Percentiles rank a stretch among this genome's conserved stretches.
Evolutionary conservation across 37 sponge, comb jelly and placozoan genomes (phyloP).

Genomic region (Mnemiopsis leidyi): DNA sequence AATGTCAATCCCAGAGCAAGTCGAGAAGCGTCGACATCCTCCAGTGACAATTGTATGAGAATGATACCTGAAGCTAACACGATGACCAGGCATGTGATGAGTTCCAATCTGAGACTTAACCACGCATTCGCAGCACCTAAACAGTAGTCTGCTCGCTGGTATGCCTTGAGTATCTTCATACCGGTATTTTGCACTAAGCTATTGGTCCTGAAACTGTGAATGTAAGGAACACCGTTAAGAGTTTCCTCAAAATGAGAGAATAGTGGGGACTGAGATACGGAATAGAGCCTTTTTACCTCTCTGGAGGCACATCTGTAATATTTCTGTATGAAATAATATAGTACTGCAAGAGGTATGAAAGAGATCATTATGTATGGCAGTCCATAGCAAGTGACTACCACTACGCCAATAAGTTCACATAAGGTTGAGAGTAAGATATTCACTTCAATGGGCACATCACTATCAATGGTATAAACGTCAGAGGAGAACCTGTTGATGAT

Average conservation of each 20-base stretch:
- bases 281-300: conserved; percentile 89
- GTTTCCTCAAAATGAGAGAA: conserved; percentile 98
- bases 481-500: background rate
- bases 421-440: conserved; percentile 92
- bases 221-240: conserved; percentile 72
- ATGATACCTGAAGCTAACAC: background rate
- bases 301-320: conserved; percentile 88
- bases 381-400: conserved; percentile 86
- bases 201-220: conserved; percentile 15
- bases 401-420: conserved; percentile 82
- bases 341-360: conserved; percentile 77
- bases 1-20: conserved; percentile 93
- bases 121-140: background rate
- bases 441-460: conserved; percentile 87
- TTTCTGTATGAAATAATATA: conserved; percentile 88
- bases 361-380: conserved; percentile 84
- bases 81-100: background rate
- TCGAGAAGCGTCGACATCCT: conserved; percentile 70
- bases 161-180: background rate
- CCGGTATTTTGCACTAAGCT: background rate
- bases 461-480: conserved; percentile 70
- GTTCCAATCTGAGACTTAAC: background rate
- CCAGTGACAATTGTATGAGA: background rate
- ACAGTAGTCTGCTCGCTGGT: background rate
- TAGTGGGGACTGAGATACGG: conserved; percentile 89